Evolutionary conservation across 2,888 invertebrate species (phyloP).

Genomic region (Pomacea canaliculata): DNA sequence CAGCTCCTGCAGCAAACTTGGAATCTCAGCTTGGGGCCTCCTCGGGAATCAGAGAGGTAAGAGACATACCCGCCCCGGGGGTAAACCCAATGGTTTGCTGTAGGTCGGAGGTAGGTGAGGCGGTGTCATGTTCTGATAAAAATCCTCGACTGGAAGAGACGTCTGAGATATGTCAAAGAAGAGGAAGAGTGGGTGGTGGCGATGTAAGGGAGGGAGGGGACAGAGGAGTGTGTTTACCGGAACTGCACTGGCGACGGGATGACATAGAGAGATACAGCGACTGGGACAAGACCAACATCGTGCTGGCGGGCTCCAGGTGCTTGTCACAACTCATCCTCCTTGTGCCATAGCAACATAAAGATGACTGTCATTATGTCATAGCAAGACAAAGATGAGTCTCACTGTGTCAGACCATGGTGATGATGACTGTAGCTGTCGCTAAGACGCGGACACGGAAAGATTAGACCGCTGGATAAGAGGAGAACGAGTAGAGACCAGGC

Average conservation of each 20-base stretch:
- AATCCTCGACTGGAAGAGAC: not conserved
- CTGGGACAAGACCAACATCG: conserved; percentile 33
- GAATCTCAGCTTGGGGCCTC: too few relatives aligned
- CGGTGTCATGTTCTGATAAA: too few relatives aligned
- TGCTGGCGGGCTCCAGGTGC: conserved; percentile 30
- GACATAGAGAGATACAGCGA: conserved; percentile 22
- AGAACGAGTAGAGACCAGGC: too few relatives aligned
- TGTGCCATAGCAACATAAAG: conserved; percentile 1
- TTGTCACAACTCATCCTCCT: conserved; percentile 26
- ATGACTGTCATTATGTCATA: too few relatives aligned
- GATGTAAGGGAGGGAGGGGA: not conserved
- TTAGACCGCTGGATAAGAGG: too few relatives aligned
- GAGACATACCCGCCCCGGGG: not conserved
- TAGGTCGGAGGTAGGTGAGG: too few relatives aligned
- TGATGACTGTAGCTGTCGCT: too few relatives aligned
- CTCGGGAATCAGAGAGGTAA: not conserved
- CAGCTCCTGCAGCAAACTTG: too few relatives aligned
- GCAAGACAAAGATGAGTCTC: too few relatives aligned
- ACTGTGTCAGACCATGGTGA: too few relatives aligned
- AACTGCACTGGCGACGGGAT: not conserved
- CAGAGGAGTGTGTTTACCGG: not conserved
- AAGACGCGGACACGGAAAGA: too few relatives aligned
- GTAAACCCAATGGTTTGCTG: too few relatives aligned
- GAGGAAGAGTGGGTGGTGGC: not conserved
- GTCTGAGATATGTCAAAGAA: not conserved